Percentiles rank a stretch among this genome's conserved stretches.
Conservation (phyloP, 2,797 vertebrate species). For the Pseudochaenichthys georgianus region DNA sequence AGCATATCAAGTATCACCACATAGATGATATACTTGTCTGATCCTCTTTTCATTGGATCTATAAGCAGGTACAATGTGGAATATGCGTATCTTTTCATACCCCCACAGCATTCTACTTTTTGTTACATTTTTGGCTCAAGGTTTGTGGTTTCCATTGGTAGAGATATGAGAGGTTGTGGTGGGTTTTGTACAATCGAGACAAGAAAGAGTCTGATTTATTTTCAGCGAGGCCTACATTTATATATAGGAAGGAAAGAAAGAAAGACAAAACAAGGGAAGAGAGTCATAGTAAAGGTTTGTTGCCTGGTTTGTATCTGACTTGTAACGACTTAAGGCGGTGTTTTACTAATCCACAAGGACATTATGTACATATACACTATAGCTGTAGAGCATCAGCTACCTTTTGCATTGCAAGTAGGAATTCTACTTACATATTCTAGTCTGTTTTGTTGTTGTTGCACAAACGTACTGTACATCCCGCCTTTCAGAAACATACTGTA, state of each 20-base stretch:
- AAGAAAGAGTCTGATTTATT: not conserved
- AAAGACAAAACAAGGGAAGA: not conserved
- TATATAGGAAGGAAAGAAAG: constrained; percentile 4
- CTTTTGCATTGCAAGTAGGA: not conserved
- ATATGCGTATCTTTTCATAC: not conserved
- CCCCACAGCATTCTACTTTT: not conserved
- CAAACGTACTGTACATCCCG: constrained; percentile 25
- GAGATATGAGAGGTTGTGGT: constrained; percentile 2
- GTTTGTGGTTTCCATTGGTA: not conserved
- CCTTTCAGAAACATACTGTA: constrained; percentile 22
- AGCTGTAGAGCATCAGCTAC: not conserved
- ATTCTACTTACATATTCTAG: not conserved
- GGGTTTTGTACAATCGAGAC: constrained; percentile 2
- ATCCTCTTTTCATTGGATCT: constrained; percentile 11
- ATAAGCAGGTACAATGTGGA: not conserved
- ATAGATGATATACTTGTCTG: constrained; percentile 1
- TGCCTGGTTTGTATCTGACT: not conserved
- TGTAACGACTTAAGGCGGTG: constrained; percentile 1
- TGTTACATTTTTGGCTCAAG: not conserved
- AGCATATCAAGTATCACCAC: not conserved
- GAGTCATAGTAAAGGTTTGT: not conserved
- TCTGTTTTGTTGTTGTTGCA: not conserved
- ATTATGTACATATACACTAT: not conserved
- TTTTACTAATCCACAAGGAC: not conserved
- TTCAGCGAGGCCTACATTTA: not conserved